Base-by-base conservation (phyloP, 2,113 vertebrate genomes). In the Hemichromis elongatus region DNA sequence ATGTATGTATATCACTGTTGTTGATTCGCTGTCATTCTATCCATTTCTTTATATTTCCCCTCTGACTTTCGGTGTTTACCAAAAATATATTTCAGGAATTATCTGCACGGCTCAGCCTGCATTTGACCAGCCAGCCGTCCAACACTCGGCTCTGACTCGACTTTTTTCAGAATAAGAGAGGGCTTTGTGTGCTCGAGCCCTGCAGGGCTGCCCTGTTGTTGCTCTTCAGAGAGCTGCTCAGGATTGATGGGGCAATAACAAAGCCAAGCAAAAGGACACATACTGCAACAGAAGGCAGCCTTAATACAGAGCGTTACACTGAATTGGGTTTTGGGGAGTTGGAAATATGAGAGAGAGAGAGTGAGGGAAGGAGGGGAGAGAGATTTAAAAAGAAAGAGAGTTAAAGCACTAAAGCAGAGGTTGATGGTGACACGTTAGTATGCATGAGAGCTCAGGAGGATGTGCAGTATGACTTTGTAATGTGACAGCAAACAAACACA, bases 201-300 rank as follows among this genome's bases (percentile, higher is more conserved):
- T 33, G 26, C 83, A 42, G 83, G 21, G 70, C 45, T 6, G 3
- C 28, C 47, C 45, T 53, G 28, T 77, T 33, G 47, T 35, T 28
- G 47, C 26, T 77, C 5, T 77, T 35, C 28, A 35, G 47, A 77
- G 19, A 10, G 0, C 47, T 53, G 28, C 21, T 86, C 14, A 30
- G 33, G 79, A 85, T 73, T 70, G 63, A 89, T 85, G 75, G 12
- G 63, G 33, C 50, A 78, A 91, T 87, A 87, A 86, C 47, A 59
- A 28, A 19, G 2, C 28, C 14, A n/a, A 7, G 52, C 70, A 28
- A 35, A 80, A 50, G 84, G 33, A 59, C 55, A 77, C 63, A 6
- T 3, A 54, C 45, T 33, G 77, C 16, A 3, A 55, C 42, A 50
- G 80, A 26, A 42, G 42, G 55, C 2, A 5, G 55, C 3, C 19